Conservation (phyloP, 2,113 vertebrate species). For the Columba livia region DNA sequence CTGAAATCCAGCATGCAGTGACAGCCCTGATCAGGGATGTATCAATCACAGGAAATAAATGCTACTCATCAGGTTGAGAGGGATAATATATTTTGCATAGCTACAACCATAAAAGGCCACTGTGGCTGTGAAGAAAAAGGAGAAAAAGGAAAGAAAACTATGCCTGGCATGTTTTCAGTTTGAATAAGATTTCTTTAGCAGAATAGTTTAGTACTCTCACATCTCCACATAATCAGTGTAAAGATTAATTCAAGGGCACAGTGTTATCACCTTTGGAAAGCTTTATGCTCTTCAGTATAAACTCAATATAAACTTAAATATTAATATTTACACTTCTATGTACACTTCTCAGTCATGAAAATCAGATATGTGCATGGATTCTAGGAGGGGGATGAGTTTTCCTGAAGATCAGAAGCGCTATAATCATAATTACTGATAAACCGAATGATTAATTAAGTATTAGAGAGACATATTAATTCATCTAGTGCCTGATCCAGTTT, state of each 20-base stretch:
- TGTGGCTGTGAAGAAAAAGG: not conserved
- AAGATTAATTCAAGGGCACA: not conserved
- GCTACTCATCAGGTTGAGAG: not conserved
- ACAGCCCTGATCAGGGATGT: not conserved
- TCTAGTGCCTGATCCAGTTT: constrained; percentile 33
- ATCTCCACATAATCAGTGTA: not conserved
- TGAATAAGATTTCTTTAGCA: not conserved
- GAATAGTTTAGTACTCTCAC: not conserved
- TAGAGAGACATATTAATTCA: constrained; percentile 45
- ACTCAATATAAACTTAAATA: not conserved
- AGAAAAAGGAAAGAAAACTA: not conserved
- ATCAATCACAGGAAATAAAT: not conserved
- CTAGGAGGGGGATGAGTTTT: not conserved
- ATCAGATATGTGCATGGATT: not conserved
- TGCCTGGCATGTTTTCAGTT: not conserved
- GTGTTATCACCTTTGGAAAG: not conserved
- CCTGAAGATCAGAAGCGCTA: constrained; percentile 27
- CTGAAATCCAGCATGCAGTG: not conserved
- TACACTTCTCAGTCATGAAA: not conserved
- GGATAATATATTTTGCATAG: not conserved
- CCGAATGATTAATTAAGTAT: constrained; percentile 56
- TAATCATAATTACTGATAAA: constrained; percentile 45
- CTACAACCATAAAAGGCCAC: not conserved
- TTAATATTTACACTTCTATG: not conserved
- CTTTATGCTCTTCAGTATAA: not conserved